Evolutionary conservation across 2,888 invertebrate species (phyloP).

Genomic region (Unio delphinus): DNA sequence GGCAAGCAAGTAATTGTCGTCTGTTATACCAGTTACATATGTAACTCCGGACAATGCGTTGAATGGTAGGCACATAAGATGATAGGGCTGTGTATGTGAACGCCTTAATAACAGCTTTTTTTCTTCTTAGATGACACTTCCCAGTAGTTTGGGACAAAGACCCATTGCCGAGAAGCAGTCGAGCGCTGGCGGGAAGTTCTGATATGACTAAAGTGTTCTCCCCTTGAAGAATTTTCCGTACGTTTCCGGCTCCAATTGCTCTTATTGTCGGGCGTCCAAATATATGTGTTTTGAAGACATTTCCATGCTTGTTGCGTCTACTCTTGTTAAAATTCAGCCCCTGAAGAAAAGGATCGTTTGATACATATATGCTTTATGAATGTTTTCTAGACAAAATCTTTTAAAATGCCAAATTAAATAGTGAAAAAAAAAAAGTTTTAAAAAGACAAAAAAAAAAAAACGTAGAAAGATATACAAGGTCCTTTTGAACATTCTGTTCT

Average conservation of each 20-base stretch:
- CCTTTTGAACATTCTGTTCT: too few relatives aligned
- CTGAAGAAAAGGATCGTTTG: constrained; percentile 25
- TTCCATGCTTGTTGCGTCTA: constrained; percentile 48
- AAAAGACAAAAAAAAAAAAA: too few relatives aligned
- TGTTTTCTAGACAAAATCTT: too few relatives aligned
- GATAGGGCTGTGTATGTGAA: constrained; percentile 54
- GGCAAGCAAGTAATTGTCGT: constrained; percentile 47
- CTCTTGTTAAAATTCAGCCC: constrained; percentile 45
- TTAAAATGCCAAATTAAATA: too few relatives aligned
- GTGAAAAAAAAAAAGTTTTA: too few relatives aligned
- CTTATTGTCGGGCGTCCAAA: constrained; percentile 65
- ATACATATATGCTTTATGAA: background rate
- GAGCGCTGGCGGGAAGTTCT: constrained; percentile 62
- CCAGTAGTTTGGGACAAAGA: constrained; percentile 54
- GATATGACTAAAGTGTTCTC: constrained; percentile 62
- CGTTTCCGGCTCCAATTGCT: constrained; percentile 58
- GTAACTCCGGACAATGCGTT: constrained; percentile 34
- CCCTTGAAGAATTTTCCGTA: constrained; percentile 55
- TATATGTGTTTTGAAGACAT: constrained; percentile 66
- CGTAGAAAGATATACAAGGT: too few relatives aligned
- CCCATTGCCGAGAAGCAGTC: constrained; percentile 60
- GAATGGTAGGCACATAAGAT: constrained; percentile 43
- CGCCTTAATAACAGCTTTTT: constrained; percentile 55
- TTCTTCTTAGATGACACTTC: constrained; percentile 43
- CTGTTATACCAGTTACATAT: constrained; percentile 50